Percentiles rank a stretch among this genome's conserved stretches.
phyloP scores from a whole-genome alignment of 2,888 invertebrate species.

The Andrena flavipes region DNA sequence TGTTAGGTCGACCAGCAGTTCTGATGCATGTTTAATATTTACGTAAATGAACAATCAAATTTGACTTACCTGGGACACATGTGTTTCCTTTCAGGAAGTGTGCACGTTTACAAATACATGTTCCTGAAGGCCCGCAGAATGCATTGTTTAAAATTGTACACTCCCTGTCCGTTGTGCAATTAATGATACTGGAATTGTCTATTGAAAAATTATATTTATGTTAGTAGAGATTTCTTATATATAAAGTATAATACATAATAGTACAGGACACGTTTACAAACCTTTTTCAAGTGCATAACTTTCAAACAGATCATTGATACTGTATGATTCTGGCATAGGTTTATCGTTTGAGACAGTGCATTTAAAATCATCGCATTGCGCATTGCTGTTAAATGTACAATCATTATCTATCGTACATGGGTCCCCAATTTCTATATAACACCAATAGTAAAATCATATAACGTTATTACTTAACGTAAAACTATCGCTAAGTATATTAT shows the following conservation, averaged over 20 bases:
- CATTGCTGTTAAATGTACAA: conserved; percentile 67
- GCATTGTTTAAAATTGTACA: conserved; percentile 69
- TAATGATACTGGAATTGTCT: conserved; percentile 30
- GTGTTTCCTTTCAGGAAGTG: conserved; percentile 42
- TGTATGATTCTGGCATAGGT: not conserved
- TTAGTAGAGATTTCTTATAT: not conserved
- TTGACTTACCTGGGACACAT: conserved; percentile 77
- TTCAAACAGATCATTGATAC: not conserved
- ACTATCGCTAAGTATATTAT: not conserved
- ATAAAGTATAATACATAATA: not conserved
- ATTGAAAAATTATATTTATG: not conserved
- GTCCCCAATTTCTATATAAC: conserved; percentile 59
- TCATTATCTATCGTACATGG: conserved; percentile 73
- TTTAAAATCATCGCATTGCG: conserved; percentile 51
- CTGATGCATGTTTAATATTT: not conserved
- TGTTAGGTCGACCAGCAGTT: not conserved
- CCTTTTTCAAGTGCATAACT: not conserved
- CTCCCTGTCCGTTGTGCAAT: conserved; percentile 65
- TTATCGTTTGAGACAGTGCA: not conserved
- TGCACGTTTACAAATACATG: conserved; percentile 73
- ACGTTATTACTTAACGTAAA: not conserved
- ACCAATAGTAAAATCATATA: conserved; percentile 16
- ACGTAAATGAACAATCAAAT: not conserved
- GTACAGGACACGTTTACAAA: not conserved
- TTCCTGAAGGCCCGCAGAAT: conserved; percentile 65